These are phyloP conservation scores for Batillaria attramentaria DNA, from an alignment of 1,140 invertebrate species.

Conservation along the genomic window DNA sequence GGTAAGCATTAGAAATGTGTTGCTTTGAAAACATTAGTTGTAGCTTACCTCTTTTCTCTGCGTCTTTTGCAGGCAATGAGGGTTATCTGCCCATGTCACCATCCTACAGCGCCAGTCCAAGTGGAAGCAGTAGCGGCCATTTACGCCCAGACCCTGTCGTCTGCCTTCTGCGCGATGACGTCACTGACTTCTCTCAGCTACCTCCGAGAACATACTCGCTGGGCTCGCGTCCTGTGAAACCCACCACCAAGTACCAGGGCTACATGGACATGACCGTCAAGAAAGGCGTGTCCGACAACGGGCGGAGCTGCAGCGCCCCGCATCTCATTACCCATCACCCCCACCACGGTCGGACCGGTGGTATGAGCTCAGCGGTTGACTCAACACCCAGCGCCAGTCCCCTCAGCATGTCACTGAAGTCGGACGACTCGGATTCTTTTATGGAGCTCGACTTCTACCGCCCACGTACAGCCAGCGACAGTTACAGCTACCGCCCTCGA, in stretches of 20 bases:
- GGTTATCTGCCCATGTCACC: slow-evolving; percentile 61
- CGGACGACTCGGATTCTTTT: slow-evolving; percentile 66
- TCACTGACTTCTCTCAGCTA: slow-evolving; percentile 46
- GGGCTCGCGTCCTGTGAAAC: slow-evolving; percentile 79
- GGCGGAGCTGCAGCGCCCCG: slow-evolving; percentile 63
- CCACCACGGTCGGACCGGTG: slow-evolving; percentile 12
- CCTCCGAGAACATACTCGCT: slow-evolving; percentile 85
- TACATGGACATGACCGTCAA: slow-evolving; percentile 33
- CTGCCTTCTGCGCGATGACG: slow-evolving; percentile 65
- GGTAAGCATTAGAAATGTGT: too few species aligned
- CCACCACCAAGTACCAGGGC: slow-evolving; percentile 6
- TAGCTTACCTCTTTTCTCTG: too few species aligned
- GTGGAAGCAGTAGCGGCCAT: slow-evolving; percentile 40
- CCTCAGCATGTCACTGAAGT: slow-evolving; percentile 56
- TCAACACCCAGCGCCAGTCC: slow-evolving; percentile 48
- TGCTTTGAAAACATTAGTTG: too few species aligned
- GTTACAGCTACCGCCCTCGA: slow-evolving; percentile 61
- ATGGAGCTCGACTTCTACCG: slow-evolving; percentile 65
- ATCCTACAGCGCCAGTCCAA: slow-evolving; percentile 43
- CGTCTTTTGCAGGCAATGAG: slow-evolving; percentile 57
- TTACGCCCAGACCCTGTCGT: slow-evolving; percentile 59
- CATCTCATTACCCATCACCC: slow-evolving; percentile 57
- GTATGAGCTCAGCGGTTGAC: slow-evolving; percentile 28
- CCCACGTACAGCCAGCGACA: slow-evolving; percentile 67
- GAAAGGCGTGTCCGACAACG: slow-evolving; percentile 52